These are phyloP conservation scores for Galeopsomyia nigrocyanea DNA, from an alignment of 2,888 invertebrate genomes.

Conservation along the genomic window DNA sequence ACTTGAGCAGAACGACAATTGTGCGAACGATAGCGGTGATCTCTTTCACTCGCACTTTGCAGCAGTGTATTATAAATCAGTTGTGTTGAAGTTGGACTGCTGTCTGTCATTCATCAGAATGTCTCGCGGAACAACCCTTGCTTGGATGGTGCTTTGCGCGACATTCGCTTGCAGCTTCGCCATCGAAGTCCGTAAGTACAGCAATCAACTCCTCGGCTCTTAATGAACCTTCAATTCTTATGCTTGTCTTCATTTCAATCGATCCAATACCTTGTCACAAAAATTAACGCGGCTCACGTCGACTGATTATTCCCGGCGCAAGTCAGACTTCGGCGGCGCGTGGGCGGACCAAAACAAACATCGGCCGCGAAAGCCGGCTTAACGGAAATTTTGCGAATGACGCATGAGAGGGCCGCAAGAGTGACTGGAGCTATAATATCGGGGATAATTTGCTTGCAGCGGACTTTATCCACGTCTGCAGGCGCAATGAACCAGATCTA, in stretches of 20 bases:
- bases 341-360: too few species aligned
- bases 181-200: conserved; percentile 60
- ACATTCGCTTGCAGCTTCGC: conserved; percentile 37
- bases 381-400: too few species aligned
- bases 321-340: too few species aligned
- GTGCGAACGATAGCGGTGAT: conserved; percentile 14
- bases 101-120: conserved; percentile 8
- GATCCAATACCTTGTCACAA: too few species aligned
- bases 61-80: not conserved
- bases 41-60: too few species aligned
- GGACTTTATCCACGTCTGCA: conserved; percentile 73
- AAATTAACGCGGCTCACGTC: too few species aligned
- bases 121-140: conserved; percentile 35
- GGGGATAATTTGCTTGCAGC: conserved; percentile 70
- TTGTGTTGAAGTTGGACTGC: not conserved
- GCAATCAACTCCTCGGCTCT: not conserved
- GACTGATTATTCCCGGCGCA: too few species aligned
- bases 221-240: too few species aligned
- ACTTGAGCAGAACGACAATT: conserved; percentile 47
- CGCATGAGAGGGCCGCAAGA: too few species aligned
- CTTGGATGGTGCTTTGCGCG: conserved; percentile 38
- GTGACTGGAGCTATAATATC: too few species aligned
- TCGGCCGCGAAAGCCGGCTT: too few species aligned
- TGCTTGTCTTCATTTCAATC: too few species aligned
- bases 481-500: conserved; percentile 72